phyloP scores from a whole-genome alignment of 2,797 vertebrate species.

The Dermochelys coriacea region DNA sequence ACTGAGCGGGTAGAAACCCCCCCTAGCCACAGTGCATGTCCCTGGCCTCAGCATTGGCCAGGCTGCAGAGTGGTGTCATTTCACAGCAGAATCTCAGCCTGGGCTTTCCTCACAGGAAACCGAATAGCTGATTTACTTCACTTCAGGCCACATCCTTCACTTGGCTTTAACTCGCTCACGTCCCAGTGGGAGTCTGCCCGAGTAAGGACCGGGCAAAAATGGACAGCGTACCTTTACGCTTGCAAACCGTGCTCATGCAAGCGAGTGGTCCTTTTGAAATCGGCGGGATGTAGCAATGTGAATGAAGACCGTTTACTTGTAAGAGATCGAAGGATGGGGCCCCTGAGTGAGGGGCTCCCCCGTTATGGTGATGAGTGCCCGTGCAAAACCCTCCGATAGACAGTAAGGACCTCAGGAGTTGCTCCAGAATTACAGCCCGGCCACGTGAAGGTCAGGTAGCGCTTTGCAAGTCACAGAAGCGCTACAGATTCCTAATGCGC shows the following conservation, averaged over 20 bases:
- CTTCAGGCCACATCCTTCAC: too few species aligned
- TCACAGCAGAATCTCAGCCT: neutral
- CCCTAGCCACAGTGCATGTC: too few species aligned
- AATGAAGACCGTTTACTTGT: too few species aligned
- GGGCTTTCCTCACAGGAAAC: too few species aligned
- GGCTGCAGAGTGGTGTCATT: neutral
- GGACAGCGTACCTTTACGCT: neutral
- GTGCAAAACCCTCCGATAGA: neutral
- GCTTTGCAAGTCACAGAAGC: neutral
- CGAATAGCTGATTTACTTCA: too few species aligned
- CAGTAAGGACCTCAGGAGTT: too few species aligned
- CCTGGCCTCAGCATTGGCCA: too few species aligned
- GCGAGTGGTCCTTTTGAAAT: neutral
- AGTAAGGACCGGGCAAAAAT: neutral
- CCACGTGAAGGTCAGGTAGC: neutral
- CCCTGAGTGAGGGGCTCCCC: neutral
- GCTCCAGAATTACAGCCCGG: neutral
- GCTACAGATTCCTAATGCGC: neutral
- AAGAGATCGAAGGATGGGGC: neutral
- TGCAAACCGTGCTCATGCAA: too few species aligned
- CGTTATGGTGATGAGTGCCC: neutral
- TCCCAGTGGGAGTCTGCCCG: neutral
- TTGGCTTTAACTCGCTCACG: neutral
- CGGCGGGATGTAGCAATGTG: too few species aligned
- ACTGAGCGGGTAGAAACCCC: too few species aligned